A percentile compares a stretch with the other conserved stretches of the same genome.
phyloP scores from a whole-genome alignment of 2,113 vertebrate genomes.

The Ahaetulla prasina region DNA sequence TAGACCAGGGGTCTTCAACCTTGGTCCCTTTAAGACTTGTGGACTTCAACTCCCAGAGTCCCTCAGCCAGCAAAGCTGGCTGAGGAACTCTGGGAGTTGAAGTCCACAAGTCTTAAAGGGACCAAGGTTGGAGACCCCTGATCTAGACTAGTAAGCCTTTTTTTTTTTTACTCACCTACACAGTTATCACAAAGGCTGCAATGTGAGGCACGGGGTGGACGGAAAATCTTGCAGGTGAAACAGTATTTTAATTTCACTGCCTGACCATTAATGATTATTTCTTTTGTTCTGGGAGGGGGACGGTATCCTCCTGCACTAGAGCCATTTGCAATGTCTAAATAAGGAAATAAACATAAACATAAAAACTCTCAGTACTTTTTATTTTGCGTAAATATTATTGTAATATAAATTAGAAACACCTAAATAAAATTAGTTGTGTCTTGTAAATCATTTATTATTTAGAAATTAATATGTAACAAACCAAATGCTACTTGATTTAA shows the following conservation, averaged over 20 bases:
- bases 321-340: conserved; percentile 88
- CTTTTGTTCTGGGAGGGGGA: conserved; percentile 93
- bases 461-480: background rate
- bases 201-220: conserved; percentile 94
- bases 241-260: conserved; percentile 97
- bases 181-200: conserved; percentile 99
- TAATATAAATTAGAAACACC: background rate
- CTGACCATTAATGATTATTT: conserved; percentile 95
- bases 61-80: too few species aligned
- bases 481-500: background rate
- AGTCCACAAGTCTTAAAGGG: too few species aligned
- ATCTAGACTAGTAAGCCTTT: background rate
- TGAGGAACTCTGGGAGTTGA: too few species aligned
- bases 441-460: background rate
- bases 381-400: background rate
- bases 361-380: background rate
- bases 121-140: too few species aligned
- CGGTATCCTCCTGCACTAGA: conserved; percentile 87
- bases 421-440: background rate
- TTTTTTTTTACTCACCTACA: conserved; percentile 83
- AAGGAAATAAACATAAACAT: conserved; percentile 31
- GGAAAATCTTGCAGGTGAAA: conserved; percentile 99
- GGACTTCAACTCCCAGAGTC: too few species aligned
- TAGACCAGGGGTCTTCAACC: too few species aligned
- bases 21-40: too few species aligned